A percentile compares a stretch with the other conserved stretches of the same genome.
phyloP scores from a whole-genome alignment of 1,140 invertebrate species.

The Dendrolimus kikuchii region DNA sequence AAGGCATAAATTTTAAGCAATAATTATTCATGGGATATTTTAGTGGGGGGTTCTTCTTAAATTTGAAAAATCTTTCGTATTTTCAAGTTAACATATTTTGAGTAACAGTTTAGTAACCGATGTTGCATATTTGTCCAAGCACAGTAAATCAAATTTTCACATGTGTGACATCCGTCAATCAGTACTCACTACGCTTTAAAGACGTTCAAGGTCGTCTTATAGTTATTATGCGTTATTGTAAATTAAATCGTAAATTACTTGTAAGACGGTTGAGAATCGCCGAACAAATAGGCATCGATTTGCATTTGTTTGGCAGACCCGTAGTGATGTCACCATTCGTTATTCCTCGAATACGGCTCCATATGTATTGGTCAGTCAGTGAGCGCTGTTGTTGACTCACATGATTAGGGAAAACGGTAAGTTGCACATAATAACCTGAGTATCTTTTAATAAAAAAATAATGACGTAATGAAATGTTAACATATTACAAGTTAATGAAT shows the following conservation, averaged over 20 bases:
- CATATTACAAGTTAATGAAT: too few species aligned
- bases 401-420: conserved; percentile 19
- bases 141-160: conserved; percentile 22
- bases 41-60: too few species aligned
- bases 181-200: neutral
- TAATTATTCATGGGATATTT: too few species aligned
- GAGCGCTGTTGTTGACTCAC: conserved; percentile 47
- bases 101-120: too few species aligned
- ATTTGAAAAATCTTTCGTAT: too few species aligned
- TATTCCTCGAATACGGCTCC: conserved; percentile 51
- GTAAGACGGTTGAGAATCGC: conserved; percentile 30
- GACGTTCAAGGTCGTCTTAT: conserved; percentile 28
- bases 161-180: conserved; percentile 31
- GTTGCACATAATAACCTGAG: conserved; percentile 10
- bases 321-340: conserved; percentile 62
- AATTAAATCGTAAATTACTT: conserved; percentile 30
- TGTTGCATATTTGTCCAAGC: too few species aligned
- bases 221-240: conserved; percentile 17
- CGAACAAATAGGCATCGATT: conserved; percentile 22
- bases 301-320: conserved; percentile 28
- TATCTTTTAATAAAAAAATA: neutral
- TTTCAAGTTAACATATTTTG: too few species aligned
- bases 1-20: too few species aligned
- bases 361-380: conserved; percentile 29
- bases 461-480: neutral